phyloP scores from a whole-genome alignment of 2,797 vertebrate genomes.

The Danionella dracula region DNA sequence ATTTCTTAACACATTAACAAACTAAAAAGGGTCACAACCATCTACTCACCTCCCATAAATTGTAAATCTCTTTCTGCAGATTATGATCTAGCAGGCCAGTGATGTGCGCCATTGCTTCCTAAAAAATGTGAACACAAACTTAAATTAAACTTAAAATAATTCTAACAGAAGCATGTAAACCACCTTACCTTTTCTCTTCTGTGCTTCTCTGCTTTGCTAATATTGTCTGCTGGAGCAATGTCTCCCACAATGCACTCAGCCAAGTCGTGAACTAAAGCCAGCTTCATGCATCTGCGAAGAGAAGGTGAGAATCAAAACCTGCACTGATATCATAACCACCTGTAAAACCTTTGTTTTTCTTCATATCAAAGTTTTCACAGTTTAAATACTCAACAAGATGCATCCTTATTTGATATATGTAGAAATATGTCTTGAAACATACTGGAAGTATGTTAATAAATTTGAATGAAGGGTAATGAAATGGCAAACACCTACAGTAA shows the following conservation, averaged over 20 bases:
- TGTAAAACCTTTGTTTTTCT: no score
- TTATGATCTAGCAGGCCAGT: conserved; percentile 76
- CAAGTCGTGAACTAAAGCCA: conserved; percentile 95
- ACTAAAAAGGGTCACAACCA: neutral
- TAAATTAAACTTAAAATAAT: neutral
- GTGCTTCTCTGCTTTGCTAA: conserved; percentile 93
- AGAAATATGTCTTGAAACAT: no score
- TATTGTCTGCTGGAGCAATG: conserved; percentile 91
- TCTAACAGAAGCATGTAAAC: neutral
- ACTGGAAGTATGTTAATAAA: neutral
- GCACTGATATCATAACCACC: no score
- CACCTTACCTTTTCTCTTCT: conserved; percentile 79
- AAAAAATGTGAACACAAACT: conserved; percentile 26
- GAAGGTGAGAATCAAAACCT: neutral
- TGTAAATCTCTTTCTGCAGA: conserved; percentile 81
- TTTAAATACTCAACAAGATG: no score
- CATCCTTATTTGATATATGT: no score
- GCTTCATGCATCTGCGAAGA: conserved; percentile 81
- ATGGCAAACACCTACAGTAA: no score
- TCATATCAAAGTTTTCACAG: no score
- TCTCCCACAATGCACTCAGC: conserved; percentile 98
- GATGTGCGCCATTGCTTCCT: conserved; percentile 88
- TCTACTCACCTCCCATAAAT: conserved; percentile 84
- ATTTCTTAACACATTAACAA: neutral
- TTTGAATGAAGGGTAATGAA: neutral